Evolutionary conservation across 2,797 vertebrate species (phyloP).

Genomic region (Microhierax caerulescens): DNA sequence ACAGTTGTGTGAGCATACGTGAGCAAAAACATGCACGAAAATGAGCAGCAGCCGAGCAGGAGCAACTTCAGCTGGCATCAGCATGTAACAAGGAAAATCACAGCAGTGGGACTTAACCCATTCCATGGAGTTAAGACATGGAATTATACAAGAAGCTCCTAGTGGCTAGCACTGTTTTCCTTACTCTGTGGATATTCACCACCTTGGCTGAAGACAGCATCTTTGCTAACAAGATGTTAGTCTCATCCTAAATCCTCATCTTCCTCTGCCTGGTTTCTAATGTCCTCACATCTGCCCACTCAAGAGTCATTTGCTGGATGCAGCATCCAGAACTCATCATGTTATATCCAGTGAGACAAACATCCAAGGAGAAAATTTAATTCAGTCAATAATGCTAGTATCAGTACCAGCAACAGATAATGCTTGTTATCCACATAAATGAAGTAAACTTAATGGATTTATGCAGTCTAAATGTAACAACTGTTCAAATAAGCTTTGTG

Average conservation of each 20-base stretch:
- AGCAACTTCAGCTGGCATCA: not conserved
- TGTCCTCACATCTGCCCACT: not conserved
- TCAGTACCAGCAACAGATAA: not conserved
- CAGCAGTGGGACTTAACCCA: not conserved
- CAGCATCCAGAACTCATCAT: not conserved
- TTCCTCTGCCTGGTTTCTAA: not conserved
- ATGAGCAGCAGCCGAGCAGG: not conserved
- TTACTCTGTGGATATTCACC: not conserved
- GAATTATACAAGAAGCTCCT: not conserved
- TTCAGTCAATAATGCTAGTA: not conserved
- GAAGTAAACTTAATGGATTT: not conserved
- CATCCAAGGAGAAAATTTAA: not conserved
- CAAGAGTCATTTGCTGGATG: not conserved
- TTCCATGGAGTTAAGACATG: not conserved
- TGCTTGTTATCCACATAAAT: not conserved
- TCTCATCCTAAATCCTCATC: not conserved
- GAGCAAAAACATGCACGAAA: not conserved
- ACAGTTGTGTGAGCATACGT: not conserved
- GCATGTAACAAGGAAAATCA: not conserved
- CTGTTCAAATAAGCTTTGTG: not conserved
- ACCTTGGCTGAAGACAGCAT: not conserved
- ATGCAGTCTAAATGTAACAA: not conserved
- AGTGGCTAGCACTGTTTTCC: not conserved
- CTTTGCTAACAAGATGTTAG: not conserved
- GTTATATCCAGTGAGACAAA: not conserved